Evolutionary conservation across 2,797 vertebrate genomes (phyloP).

Genomic region (Cynodonichthys magdalenae): DNA sequence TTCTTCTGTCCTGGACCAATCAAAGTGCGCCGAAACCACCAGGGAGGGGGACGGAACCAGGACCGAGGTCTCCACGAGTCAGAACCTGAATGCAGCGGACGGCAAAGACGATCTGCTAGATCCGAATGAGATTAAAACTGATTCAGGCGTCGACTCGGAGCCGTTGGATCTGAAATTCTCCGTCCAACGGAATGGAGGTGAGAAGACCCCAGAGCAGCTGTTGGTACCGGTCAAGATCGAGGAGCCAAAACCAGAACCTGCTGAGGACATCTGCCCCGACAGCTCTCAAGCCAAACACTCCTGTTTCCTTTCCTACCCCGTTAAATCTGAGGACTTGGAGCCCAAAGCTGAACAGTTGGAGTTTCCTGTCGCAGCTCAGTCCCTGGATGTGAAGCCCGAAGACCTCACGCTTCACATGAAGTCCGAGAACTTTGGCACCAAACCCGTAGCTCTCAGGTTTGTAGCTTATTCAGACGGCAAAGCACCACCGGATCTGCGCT

Average conservation of each 20-base stretch:
- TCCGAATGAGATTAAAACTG: conserved; percentile 20
- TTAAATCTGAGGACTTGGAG: conserved; percentile 50
- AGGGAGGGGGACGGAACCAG: conserved; percentile 24
- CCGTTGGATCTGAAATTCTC: conserved; percentile 21
- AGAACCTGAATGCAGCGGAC: conserved; percentile 16
- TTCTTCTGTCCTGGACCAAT: conserved; percentile 9
- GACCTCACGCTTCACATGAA: conserved; percentile 54
- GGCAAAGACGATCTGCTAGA: conserved; percentile 28
- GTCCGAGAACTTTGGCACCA: conserved; percentile 41
- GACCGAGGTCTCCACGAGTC: conserved; percentile 46
- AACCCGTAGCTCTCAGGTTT: conserved; percentile 47
- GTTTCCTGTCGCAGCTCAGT: conserved; percentile 65
- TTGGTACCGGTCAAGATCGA: conserved; percentile 60
- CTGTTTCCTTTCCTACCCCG: conserved; percentile 14
- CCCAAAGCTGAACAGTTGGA: conserved; percentile 66
- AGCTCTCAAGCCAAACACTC: conserved; percentile 52
- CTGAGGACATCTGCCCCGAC: conserved; percentile 36
- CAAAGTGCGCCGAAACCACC: conserved; percentile 19
- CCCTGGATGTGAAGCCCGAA: conserved; percentile 67
- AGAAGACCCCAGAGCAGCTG: conserved; percentile 36
- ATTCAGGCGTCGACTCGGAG: conserved; percentile 13
- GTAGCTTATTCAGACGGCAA: conserved; percentile 41
- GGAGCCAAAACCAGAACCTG: conserved; percentile 44
- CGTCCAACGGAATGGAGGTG: conserved; percentile 6
- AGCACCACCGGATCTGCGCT: conserved; percentile 23